These are phyloP conservation scores for Fragum fragum DNA, from an alignment of 2,888 invertebrate species.

Conservation along the genomic window DNA sequence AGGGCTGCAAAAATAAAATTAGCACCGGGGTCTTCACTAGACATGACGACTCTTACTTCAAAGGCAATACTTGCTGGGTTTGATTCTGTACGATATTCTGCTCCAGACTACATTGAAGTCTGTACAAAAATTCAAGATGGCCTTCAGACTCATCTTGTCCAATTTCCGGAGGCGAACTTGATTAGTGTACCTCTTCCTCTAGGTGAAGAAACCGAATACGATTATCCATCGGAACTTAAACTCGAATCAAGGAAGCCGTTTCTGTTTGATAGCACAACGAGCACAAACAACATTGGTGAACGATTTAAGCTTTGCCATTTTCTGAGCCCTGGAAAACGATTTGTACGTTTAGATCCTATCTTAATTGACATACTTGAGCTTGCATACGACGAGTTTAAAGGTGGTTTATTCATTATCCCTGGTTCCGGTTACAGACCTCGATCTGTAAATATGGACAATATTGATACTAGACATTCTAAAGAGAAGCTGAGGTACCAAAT, in stretches of 20 bases:
- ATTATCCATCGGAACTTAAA: slow-evolving; percentile 44
- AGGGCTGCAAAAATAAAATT: slow-evolving; percentile 51
- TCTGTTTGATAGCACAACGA: slow-evolving; percentile 59
- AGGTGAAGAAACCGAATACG: slow-evolving; percentile 59
- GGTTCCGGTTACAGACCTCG: slow-evolving; percentile 66
- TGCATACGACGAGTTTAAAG: slow-evolving; percentile 55
- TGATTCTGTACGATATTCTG: slow-evolving; percentile 59
- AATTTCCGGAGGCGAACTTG: slow-evolving; percentile 58
- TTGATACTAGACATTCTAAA: slow-evolving; percentile 64
- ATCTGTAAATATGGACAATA: slow-evolving; percentile 66
- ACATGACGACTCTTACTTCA: slow-evolving; percentile 35
- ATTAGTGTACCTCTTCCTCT: slow-evolving; percentile 63
- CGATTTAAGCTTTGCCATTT: slow-evolving; percentile 62
- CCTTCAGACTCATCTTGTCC: slow-evolving; percentile 53
- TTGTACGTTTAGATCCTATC: slow-evolving; percentile 65
- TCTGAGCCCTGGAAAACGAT: slow-evolving; percentile 59
- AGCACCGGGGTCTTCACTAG: slow-evolving; percentile 26
- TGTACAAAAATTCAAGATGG: slow-evolving; percentile 70
- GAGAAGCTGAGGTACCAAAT: slow-evolving; percentile 60
- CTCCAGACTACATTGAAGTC: slow-evolving; percentile 56
- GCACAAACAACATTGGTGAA: slow-evolving; percentile 45
- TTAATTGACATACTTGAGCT: slow-evolving; percentile 68
- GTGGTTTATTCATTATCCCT: slow-evolving; percentile 51
- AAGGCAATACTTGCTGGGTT: slow-evolving; percentile 69
- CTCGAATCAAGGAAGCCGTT: slow-evolving; percentile 59